These are phyloP conservation scores for Emberiza fucata DNA, from an alignment of 2,113 vertebrate genomes.

Conservation along the genomic window DNA sequence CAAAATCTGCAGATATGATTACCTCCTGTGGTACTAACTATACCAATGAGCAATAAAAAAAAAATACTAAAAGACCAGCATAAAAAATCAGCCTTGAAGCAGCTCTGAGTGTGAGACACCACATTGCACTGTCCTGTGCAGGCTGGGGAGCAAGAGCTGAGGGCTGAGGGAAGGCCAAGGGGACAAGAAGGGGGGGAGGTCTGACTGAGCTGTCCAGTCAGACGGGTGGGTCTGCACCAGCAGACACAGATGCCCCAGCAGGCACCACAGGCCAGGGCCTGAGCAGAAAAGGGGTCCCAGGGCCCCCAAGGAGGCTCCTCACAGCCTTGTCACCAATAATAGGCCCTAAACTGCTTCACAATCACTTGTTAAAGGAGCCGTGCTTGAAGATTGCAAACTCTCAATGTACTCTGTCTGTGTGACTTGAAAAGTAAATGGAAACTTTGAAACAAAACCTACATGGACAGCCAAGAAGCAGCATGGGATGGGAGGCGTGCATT, in stretches of 20 bases:
- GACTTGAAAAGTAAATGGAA: neutral
- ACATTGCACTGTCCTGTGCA: neutral
- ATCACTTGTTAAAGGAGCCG: neutral
- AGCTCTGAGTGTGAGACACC: neutral
- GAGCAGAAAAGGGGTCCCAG: neutral
- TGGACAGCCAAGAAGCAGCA: neutral
- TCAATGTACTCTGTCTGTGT: rapidly evolving
- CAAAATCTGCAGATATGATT: neutral
- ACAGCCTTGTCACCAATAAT: neutral
- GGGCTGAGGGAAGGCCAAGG: neutral
- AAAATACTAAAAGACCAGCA: neutral
- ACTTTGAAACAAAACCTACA: neutral
- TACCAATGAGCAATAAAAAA: neutral
- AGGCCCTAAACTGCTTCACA: neutral
- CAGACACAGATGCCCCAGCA: rapidly evolving
- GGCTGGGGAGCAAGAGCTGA: neutral
- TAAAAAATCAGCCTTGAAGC: neutral
- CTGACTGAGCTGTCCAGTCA: neutral
- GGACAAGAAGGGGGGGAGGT: rapidly evolving
- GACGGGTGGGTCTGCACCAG: too few species aligned
- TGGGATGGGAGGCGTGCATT: rapidly evolving
- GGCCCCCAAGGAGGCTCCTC: neutral
- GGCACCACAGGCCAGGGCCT: rapidly evolving
- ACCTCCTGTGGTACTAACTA: neutral
- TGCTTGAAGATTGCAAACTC: neutral